Evolutionary conservation across 2,113 vertebrate genomes (phyloP), one percentile per base, ranked within the genome.

Genomic region (Cyprinus carpio): DNA sequence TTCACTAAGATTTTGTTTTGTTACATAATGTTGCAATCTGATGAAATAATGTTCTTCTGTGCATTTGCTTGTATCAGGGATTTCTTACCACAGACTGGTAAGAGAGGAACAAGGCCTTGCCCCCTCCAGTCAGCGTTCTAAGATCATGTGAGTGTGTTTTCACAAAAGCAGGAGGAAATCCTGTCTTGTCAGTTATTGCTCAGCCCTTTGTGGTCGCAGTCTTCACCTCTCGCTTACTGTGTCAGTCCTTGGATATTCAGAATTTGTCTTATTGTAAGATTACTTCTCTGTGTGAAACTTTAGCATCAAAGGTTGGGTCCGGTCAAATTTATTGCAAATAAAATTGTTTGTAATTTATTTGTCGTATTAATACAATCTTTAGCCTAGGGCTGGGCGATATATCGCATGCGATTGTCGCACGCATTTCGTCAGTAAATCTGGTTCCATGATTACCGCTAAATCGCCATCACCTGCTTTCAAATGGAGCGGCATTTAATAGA

Each of bases 41-140:
- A 65, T 64, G 25, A 62, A 40, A 4, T 40, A n/a, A 37, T 72
- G 51, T 64, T 51, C 56, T 54, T 78, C 18, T 75, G 75, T 87
- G 60, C 65, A 11, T 60, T 43, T 87, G 31, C 81, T 46, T 86
- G 51, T 16, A 27, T 0, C 89, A 99, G 98, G 98, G n/a, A 97
- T 99, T 93, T 96, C 96, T 6, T 99, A 96, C 92, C 97, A 99
- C 92, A 94, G 97, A 77, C 91, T 99, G 89, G 97, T 99, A 87
- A 96, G 96, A 89, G 95, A 96, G 0, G 98, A 99, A 87, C 98
- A 99, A 87, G 96, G 96, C 11, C 92, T 99, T 46, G 82, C 92
- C 1, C 82, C 91, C 23, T 92, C 94, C 80, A 94, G 86, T 79
- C 89, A 91, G 27, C 91, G 92, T 64, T 95, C 94, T 86, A 98